Conservation (phyloP, 2,113 vertebrate genomes). For the Rhizomys pruinosus region DNA sequence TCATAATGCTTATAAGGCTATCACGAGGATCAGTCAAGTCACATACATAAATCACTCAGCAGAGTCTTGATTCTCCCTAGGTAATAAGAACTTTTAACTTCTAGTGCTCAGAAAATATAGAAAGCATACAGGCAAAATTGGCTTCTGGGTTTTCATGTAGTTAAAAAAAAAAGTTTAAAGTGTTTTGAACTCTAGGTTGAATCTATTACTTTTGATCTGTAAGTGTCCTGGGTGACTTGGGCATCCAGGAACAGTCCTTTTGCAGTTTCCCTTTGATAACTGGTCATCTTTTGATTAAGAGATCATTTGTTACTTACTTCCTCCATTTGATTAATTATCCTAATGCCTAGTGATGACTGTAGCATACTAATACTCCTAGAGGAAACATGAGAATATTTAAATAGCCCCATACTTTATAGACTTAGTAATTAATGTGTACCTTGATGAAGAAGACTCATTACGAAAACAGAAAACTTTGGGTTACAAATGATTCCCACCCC, state of each 20-base stretch:
- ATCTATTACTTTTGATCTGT: conserved; percentile 31
- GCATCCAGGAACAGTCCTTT: neutral
- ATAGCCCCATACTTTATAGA: conserved; percentile 22
- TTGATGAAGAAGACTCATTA: conserved; percentile 51
- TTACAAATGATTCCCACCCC: neutral
- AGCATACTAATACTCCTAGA: conserved; percentile 59
- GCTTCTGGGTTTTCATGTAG: neutral
- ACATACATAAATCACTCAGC: too few relatives aligned
- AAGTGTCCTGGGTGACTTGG: conserved; percentile 27
- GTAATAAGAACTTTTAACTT: neutral
- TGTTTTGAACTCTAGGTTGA: conserved; percentile 43
- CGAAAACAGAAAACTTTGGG: conserved; percentile 30
- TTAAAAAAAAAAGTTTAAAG: conserved; percentile 53
- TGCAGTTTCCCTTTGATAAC: conserved; percentile 50
- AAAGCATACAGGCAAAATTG: neutral
- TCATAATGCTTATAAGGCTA: neutral
- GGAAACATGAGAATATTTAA: conserved; percentile 64
- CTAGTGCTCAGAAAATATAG: conserved; percentile 6
- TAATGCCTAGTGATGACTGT: conserved; percentile 47
- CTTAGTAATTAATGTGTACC: conserved; percentile 67
- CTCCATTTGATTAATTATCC: conserved; percentile 70
- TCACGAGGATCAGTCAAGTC: neutral
- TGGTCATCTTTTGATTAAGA: conserved; percentile 66
- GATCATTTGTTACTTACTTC: conserved; percentile 48
- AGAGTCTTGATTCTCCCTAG: neutral